Evolutionary conservation across 2,797 vertebrate genomes (phyloP).

Genomic region (Pitangus sulphuratus): DNA sequence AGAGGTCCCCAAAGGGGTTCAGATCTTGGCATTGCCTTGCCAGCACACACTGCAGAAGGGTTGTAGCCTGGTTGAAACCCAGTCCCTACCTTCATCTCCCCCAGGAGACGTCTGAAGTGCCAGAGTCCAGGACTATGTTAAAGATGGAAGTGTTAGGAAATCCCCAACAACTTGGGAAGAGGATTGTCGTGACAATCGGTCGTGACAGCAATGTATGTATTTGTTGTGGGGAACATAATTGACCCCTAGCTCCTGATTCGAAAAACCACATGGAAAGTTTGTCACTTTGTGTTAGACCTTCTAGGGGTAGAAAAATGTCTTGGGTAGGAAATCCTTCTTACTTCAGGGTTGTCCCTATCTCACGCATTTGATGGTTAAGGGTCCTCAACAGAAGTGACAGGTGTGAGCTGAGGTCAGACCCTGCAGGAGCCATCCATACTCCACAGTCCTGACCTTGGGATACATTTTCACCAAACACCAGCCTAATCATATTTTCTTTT

Average conservation of each 20-base stretch:
- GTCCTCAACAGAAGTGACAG: neutral
- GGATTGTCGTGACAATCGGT: neutral
- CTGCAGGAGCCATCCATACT: neutral
- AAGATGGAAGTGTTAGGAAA: neutral
- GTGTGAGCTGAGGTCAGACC: neutral
- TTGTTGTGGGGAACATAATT: neutral
- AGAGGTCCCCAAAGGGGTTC: neutral
- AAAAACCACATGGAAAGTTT: neutral
- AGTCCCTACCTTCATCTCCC: neutral
- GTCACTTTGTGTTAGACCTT: neutral
- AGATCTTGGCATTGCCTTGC: neutral
- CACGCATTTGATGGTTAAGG: neutral
- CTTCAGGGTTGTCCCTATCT: neutral
- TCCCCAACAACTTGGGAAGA: neutral
- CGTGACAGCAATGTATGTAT: accelerated
- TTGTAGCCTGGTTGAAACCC: neutral
- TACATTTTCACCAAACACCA: neutral
- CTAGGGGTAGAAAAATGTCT: neutral
- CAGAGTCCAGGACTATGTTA: neutral
- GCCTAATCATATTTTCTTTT: constrained; percentile 16
- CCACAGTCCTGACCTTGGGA: neutral
- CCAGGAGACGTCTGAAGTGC: neutral
- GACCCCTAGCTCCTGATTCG: neutral
- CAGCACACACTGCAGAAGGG: accelerated
- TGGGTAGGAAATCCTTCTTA: neutral